phyloP scores from a whole-genome alignment of 1,140 invertebrate species.

The Eueides isabella region DNA sequence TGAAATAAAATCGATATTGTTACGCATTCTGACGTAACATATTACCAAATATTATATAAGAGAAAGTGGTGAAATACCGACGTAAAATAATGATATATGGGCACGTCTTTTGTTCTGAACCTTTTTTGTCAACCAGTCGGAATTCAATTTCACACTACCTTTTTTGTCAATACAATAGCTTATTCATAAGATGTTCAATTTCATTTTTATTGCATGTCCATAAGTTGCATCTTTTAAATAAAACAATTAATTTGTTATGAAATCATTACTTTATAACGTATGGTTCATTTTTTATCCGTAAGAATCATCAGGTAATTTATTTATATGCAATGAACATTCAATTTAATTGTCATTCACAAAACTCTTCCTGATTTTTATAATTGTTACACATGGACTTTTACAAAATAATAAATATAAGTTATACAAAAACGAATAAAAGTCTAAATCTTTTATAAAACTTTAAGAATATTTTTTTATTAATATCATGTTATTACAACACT shows the following conservation, averaged over 20 bases:
- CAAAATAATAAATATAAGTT: background rate
- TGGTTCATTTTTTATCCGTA: conserved; percentile 17
- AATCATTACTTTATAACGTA: conserved; percentile 29
- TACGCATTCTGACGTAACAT: conserved; percentile 31
- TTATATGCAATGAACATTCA: conserved; percentile 3
- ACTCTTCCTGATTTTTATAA: conserved; percentile 9
- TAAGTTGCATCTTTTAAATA: conserved; percentile 27
- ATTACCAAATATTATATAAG: conserved; percentile 28
- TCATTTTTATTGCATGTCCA: conserved; percentile 26
- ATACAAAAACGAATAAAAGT: too few relatives aligned
- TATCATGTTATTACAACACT: conserved; percentile 51
- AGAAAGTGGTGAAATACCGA: conserved; percentile 30
- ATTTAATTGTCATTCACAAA: conserved; percentile 9
- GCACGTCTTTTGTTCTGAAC: conserved; percentile 21
- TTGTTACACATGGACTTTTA: background rate
- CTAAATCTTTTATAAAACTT: too few relatives aligned
- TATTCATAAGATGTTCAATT: conserved; percentile 24
- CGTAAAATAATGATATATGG: conserved; percentile 23
- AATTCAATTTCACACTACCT: conserved; percentile 24
- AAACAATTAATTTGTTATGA: conserved; percentile 35
- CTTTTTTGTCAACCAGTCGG: conserved; percentile 20
- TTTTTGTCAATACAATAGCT: conserved; percentile 35
- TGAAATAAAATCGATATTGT: conserved; percentile 1
- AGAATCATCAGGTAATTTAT: conserved; percentile 30
- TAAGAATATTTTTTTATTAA: background rate